These are phyloP conservation scores for Neoascia interrupta DNA, from an alignment of 2,888 invertebrate species.

Conservation along the genomic window DNA sequence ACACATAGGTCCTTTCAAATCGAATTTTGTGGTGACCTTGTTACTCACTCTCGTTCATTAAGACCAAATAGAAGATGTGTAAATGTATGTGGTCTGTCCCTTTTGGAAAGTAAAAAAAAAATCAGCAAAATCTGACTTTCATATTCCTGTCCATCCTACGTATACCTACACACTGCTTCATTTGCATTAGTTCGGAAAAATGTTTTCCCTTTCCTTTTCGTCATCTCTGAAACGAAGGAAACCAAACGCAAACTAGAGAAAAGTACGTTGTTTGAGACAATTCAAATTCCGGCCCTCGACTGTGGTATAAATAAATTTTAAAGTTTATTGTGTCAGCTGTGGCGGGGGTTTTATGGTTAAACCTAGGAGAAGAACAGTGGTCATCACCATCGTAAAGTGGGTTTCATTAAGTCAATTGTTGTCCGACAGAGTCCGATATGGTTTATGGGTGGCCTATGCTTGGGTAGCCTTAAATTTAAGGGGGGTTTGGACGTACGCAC, in stretches of 20 bases:
- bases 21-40: too few species aligned
- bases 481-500: background rate
- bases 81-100: too few species aligned
- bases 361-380: constrained; percentile 31
- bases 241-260: background rate
- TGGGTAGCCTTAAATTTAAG: constrained; percentile 3
- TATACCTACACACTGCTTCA: constrained; percentile 6
- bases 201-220: background rate
- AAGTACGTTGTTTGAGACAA: constrained; percentile 26
- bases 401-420: constrained; percentile 51
- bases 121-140: constrained; percentile 24
- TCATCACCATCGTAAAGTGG: constrained; percentile 40
- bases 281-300: constrained; percentile 26
- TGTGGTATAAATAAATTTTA: constrained; percentile 54
- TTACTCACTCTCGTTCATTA: too few species aligned
- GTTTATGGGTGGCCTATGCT: constrained; percentile 27
- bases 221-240: constrained; percentile 8
- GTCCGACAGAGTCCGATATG: constrained; percentile 24
- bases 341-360: constrained; percentile 40
- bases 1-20: too few species aligned
- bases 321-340: constrained; percentile 53
- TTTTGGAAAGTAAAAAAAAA: too few species aligned
- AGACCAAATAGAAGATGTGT: too few species aligned
- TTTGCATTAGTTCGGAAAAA: constrained; percentile 8
- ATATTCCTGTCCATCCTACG: constrained; percentile 4